These are phyloP conservation scores for Thamnophis elegans DNA, from an alignment of 2,797 vertebrate genomes.

Conservation along the genomic window DNA sequence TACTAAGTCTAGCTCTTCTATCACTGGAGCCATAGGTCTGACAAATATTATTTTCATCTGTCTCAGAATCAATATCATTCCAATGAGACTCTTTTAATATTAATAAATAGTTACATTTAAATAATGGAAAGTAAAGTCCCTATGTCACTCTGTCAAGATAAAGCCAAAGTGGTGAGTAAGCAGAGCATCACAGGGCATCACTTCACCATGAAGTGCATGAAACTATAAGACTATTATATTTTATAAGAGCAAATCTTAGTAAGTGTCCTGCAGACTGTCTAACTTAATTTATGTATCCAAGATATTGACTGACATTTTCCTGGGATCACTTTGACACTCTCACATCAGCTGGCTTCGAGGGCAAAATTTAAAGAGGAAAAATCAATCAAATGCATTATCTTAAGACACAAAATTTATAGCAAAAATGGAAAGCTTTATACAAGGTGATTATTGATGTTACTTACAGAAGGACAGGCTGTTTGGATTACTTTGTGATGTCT, in stretches of 20 bases:
- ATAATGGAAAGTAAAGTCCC: background rate
- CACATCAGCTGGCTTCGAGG: background rate
- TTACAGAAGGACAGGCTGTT: background rate
- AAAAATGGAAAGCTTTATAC: background rate
- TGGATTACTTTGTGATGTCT: background rate
- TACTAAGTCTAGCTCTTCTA: background rate
- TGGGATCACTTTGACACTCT: background rate
- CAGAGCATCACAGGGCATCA: background rate
- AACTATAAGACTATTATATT: background rate
- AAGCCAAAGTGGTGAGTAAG: background rate
- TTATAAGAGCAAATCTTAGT: background rate
- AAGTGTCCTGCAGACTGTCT: background rate
- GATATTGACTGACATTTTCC: background rate
- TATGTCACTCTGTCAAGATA: background rate
- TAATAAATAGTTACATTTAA: background rate
- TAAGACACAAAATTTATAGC: background rate
- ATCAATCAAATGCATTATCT: background rate
- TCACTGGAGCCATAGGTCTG: background rate
- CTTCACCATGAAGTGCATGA: background rate
- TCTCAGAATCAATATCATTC: background rate
- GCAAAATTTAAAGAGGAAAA: background rate
- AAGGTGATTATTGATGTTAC: background rate
- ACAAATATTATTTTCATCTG: background rate
- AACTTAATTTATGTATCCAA: background rate
- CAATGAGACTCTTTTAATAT: background rate